A percentile compares a stretch with the other conserved stretches of the same genome.
Conservation (phyloP, 2,797 vertebrate genomes). For the Simalia tracyae region DNA sequence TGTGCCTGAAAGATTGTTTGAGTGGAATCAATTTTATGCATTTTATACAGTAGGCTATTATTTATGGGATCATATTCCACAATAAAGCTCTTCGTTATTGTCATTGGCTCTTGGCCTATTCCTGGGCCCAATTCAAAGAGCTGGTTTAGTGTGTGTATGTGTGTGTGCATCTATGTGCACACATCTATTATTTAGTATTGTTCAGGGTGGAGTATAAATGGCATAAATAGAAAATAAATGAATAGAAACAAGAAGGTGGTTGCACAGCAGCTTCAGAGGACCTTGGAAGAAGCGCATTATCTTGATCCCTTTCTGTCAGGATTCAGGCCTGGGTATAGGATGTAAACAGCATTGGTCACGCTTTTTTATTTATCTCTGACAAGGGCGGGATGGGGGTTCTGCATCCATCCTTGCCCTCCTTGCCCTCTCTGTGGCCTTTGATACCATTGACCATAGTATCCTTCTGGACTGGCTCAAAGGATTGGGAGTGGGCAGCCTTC, state of each 20-base stretch:
- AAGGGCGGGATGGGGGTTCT: too few relatives aligned
- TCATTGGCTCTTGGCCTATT: background rate
- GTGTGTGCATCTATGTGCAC: background rate
- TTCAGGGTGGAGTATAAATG: background rate
- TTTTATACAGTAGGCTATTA: background rate
- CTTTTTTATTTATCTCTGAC: too few relatives aligned
- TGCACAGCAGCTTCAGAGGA: too few relatives aligned
- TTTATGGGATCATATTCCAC: background rate
- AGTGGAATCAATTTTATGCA: background rate
- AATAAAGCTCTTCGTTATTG: background rate
- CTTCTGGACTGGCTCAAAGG: too few relatives aligned
- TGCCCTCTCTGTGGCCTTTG: too few relatives aligned
- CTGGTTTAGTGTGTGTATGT: background rate
- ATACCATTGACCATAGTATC: too few relatives aligned
- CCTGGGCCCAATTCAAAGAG: background rate
- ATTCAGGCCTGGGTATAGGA: too few relatives aligned
- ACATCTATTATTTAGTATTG: background rate
- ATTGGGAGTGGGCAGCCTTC: too few relatives aligned
- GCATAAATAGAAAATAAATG: background rate
- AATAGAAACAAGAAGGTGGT: background rate
- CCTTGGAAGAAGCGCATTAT: too few relatives aligned
- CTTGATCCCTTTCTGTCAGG: too few relatives aligned
- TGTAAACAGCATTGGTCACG: too few relatives aligned
- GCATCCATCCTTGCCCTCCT: too few relatives aligned
- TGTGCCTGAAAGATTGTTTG: background rate